Evolutionary conservation across 2,888 invertebrate genomes (phyloP), one percentile per base, ranked within the genome.

Genomic region (Rotaria macrura): DNA sequence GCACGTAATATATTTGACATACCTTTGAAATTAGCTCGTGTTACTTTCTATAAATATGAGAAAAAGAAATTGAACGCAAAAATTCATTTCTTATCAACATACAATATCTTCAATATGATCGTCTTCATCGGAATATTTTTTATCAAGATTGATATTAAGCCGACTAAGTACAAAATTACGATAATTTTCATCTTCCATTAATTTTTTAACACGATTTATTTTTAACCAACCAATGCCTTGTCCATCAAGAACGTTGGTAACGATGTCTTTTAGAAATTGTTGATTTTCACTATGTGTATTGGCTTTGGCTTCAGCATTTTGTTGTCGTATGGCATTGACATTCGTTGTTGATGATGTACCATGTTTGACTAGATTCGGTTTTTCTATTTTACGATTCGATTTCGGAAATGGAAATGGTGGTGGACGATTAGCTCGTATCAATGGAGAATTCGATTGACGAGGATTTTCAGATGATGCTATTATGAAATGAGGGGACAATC

Each of bases 121-220:
- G 92, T 97, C 90, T 85, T 92, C 98, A 90, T 96, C 96, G 87
- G 88, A 88, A 25, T 97, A 94, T 92, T 95, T 97, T 88, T 94
- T 93, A 89, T 96, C 96, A 86, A 97, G 93, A 85, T 96, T 96
- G 89, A 95, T 94, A 91, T 99, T 99, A 6, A 99, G 92, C 90
- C 97, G 95, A 88, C 95, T 95, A 84, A 99, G 94, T 65, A 97
- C 95, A 92, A 99, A 94, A 90, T 96, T 97, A 54, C 99, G 93
- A 91, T 98, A 96, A 84, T 95, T 97, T 91, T 99, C 99, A 91
- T 99, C 98, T 90, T 99, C 98, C 96, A 99, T 96, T 49, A 99
- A 92, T 89, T 96, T 97, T 90, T 95, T 95, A 84, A 97, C 92
- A 43, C 96, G 93, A 89, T 95, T 96, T 34, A 96, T 92, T 90